These are phyloP conservation scores for Ennomos quercinarius DNA, from an alignment of 2,888 invertebrate species.

Conservation along the genomic window DNA sequence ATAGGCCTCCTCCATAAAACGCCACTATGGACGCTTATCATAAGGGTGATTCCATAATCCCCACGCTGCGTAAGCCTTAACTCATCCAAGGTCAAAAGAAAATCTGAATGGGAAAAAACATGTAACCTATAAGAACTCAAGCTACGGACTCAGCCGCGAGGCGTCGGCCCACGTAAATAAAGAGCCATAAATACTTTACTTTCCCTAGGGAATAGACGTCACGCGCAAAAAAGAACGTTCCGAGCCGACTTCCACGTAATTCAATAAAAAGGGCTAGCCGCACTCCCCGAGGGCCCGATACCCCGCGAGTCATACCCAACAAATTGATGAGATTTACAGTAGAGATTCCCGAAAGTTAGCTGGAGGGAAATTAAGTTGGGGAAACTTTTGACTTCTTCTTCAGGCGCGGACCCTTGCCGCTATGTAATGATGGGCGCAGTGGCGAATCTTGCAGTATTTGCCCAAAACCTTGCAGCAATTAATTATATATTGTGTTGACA, in stretches of 20 bases:
- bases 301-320: constrained; percentile 52
- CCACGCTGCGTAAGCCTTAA: background rate
- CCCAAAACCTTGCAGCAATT: too few species aligned
- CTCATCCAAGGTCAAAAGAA: background rate
- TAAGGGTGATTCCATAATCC: too few species aligned
- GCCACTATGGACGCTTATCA: too few species aligned
- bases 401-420: constrained; percentile 61
- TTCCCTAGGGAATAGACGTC: constrained; percentile 44
- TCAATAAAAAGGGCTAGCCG: constrained; percentile 69
- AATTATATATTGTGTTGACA: too few species aligned
- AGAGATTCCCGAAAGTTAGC: constrained; percentile 74
- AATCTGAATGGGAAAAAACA: constrained; percentile 6
- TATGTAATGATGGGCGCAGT: constrained; percentile 39
- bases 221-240: constrained; percentile 53
- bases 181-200: constrained; percentile 56
- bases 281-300: constrained; percentile 52
- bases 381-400: constrained; percentile 65
- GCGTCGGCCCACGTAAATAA: constrained; percentile 51
- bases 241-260: constrained; percentile 62
- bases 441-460: background rate
- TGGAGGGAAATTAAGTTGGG: constrained; percentile 76
- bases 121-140: constrained; percentile 9
- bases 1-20: too few species aligned
- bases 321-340: constrained; percentile 79
- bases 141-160: constrained; percentile 24